Percentiles rank a stretch among this genome's conserved stretches.
phyloP scores from a whole-genome alignment of 2,797 vertebrate genomes.

The Fundulus diaphanus region DNA sequence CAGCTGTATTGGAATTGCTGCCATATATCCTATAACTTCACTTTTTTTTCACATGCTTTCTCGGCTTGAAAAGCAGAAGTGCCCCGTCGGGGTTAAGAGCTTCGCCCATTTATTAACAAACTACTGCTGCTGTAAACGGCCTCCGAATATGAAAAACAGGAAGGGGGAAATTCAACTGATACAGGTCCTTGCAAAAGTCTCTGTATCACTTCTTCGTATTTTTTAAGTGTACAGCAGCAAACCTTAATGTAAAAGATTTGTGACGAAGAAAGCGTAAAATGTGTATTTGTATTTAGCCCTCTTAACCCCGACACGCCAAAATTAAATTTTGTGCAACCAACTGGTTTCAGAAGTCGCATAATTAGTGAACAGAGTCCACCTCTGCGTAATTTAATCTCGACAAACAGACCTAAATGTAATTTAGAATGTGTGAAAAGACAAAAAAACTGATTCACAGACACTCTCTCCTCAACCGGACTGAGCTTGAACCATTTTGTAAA shows the following conservation, averaged over 20 bases:
- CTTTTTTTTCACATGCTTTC: neutral
- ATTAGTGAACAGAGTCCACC: neutral
- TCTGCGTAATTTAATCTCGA: neutral
- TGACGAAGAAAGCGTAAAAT: neutral
- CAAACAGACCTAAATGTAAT: neutral
- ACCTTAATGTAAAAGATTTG: neutral
- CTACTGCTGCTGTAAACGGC: neutral
- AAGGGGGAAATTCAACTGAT: neutral
- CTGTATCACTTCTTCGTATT: neutral
- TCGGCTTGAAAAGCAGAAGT: constrained; percentile 35
- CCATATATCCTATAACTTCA: constrained; percentile 17
- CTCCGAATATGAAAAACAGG: neutral
- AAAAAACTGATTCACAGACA: neutral
- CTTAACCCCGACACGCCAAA: neutral
- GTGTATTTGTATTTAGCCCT: neutral
- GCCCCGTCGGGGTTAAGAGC: neutral
- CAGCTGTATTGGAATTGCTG: constrained; percentile 3
- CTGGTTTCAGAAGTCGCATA: neutral
- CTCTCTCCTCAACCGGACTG: neutral
- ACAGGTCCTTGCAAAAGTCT: neutral
- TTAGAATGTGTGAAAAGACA: neutral
- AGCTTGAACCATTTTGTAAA: neutral
- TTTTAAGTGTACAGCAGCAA: neutral
- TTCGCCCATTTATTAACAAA: constrained; percentile 2
- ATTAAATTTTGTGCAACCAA: neutral